Conservation (phyloP, 2,888 invertebrate species). For the Pterobdella sp. region DNA sequence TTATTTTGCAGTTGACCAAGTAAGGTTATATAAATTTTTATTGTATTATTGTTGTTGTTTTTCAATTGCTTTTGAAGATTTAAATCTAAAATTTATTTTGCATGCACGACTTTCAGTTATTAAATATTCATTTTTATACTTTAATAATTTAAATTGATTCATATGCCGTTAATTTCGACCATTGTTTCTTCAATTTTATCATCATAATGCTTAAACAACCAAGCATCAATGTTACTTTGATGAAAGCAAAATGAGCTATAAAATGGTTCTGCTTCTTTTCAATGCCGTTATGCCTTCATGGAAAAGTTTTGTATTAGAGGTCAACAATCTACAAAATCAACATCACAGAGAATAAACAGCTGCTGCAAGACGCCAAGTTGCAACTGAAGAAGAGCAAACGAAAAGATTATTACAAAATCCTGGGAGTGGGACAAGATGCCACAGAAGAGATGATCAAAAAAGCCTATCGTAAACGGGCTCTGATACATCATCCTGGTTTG, state of each 20-base stretch:
- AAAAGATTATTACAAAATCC: slow-evolving; percentile 91
- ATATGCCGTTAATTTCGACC: background rate
- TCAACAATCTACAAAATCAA: no score
- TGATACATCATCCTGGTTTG: slow-evolving; percentile 76
- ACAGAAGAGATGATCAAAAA: slow-evolving; percentile 87
- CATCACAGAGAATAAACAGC: slow-evolving; percentile 68
- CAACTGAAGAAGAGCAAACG: slow-evolving; percentile 81
- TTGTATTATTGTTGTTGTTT: no score
- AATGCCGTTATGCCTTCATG: background rate
- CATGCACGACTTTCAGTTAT: background rate
- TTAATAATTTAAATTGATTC: no score
- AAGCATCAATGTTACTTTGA: background rate
- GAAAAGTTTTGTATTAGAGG: no score
- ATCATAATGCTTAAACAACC: background rate
- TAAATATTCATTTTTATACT: background rate
- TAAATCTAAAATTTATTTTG: background rate
- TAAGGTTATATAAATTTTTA: no score
- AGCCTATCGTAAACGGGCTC: slow-evolving; percentile 80
- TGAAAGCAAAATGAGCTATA: background rate
- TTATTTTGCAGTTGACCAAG: no score
- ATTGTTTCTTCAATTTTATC: background rate
- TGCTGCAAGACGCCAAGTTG: slow-evolving; percentile 77
- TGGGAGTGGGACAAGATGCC: slow-evolving; percentile 74
- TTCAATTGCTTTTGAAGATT: no score
- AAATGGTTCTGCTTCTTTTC: background rate